These are phyloP conservation scores for Hormaphis cornu DNA, from an alignment of 1,140 invertebrate species.

Conservation along the genomic window DNA sequence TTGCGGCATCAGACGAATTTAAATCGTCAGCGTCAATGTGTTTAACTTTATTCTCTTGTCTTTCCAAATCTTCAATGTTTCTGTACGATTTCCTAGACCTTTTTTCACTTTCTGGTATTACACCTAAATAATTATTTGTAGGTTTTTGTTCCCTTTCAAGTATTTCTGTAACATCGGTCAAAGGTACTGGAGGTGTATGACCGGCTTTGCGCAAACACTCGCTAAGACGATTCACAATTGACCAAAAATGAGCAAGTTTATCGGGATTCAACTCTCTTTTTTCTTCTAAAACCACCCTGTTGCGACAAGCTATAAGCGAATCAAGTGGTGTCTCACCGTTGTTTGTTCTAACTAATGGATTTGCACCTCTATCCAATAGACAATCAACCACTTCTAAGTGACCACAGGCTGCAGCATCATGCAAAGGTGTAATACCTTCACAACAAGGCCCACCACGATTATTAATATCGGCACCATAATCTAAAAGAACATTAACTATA, in stretches of 20 bases:
- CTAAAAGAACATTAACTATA: constrained; percentile 65
- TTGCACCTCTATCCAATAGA: constrained; percentile 52
- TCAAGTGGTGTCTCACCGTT: constrained; percentile 47
- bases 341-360: constrained; percentile 46
- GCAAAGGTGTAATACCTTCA: constrained; percentile 62
- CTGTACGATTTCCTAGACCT: not conserved
- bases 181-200: constrained; percentile 1
- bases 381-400: constrained; percentile 51
- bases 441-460: constrained; percentile 72
- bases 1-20: not conserved
- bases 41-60: not conserved
- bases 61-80: not conserved
- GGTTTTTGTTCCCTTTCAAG: constrained; percentile 2
- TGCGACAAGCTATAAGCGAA: constrained; percentile 44
- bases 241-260: constrained; percentile 41
- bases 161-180: constrained; percentile 5
- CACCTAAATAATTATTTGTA: constrained; percentile 9
- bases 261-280: constrained; percentile 37
- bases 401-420: constrained; percentile 58
- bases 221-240: constrained; percentile 38
- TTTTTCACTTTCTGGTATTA: not conserved
- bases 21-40: not conserved
- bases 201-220: constrained; percentile 36
- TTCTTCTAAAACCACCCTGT: constrained; percentile 36
- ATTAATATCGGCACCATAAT: constrained; percentile 74